A percentile compares a stretch with the other conserved stretches of the same genome.
phyloP scores from a whole-genome alignment of 2,888 invertebrate species.

The Leucophenga maculata region DNA sequence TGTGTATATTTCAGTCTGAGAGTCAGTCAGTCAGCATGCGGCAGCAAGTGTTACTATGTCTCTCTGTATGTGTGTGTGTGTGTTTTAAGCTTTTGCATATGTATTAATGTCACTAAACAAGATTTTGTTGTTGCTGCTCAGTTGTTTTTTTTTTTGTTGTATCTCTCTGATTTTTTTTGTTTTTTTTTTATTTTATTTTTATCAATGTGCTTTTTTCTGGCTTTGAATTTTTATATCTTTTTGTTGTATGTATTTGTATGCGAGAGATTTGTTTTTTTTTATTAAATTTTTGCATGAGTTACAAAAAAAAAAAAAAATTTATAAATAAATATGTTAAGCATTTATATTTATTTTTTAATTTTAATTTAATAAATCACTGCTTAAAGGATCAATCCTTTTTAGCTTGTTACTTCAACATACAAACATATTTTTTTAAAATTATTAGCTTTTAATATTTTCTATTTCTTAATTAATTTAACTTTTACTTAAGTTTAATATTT shows the following conservation, averaged over 20 bases:
- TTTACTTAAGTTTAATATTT: not conserved
- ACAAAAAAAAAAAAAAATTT: too few species aligned
- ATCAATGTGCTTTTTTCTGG: conserved; percentile 25
- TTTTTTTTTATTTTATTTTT: conserved; percentile 28
- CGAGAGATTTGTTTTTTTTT: conserved; percentile 2
- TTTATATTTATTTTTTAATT: too few species aligned
- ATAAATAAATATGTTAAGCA: not conserved
- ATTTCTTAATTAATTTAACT: not conserved
- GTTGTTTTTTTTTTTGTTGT: conserved; percentile 21
- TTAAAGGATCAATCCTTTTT: not conserved
- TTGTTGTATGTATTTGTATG: conserved; percentile 8
- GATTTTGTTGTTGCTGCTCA: conserved; percentile 39
- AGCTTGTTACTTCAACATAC: not conserved
- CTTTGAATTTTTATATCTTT: conserved; percentile 10
- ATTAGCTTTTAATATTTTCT: not conserved
- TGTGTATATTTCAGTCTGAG: not conserved
- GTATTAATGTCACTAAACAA: conserved; percentile 48
- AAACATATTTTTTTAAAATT: not conserved
- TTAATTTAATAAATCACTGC: not conserved
- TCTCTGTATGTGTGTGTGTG: conserved; percentile 20
- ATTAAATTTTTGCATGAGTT: too few species aligned
- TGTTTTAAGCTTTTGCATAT: conserved; percentile 29
- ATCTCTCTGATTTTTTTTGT: conserved; percentile 26
- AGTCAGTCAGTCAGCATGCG: conserved; percentile 7
- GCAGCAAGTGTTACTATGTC: conserved; percentile 5